A percentile compares a stretch with the other conserved stretches of the same genome.
These are phyloP conservation scores for Doris montereyensis DNA, from an alignment of 2,888 invertebrate species.

Conservation along the genomic window DNA sequence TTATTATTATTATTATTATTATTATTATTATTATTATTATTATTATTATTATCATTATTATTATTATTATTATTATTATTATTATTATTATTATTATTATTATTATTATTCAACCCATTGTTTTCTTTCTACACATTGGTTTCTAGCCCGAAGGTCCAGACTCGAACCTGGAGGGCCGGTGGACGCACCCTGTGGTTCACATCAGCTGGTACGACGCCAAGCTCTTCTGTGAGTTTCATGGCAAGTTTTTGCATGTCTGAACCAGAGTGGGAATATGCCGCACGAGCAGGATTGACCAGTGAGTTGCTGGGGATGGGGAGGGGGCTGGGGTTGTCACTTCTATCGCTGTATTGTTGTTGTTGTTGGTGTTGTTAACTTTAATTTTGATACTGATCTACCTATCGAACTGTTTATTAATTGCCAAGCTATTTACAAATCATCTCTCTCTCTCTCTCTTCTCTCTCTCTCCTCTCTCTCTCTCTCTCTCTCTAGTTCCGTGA, in stretches of 20 bases:
- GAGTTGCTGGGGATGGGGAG: conserved; percentile 33
- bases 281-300: conserved; percentile 61
- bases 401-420: no score
- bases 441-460: no score
- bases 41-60: background rate
- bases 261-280: conserved; percentile 72
- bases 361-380: no score
- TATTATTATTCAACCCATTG: background rate
- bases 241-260: conserved; percentile 71
- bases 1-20: background rate
- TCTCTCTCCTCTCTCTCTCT: background rate
- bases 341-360: no score
- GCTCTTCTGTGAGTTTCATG: conserved; percentile 67
- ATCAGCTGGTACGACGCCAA: conserved; percentile 69
- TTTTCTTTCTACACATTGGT: background rate
- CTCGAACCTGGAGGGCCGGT: conserved; percentile 53
- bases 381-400: no score
- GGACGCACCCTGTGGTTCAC: conserved; percentile 69
- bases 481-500: conserved; percentile 6
- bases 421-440: no score
- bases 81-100: background rate
- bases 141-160: conserved; percentile 67
- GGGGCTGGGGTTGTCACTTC: no score
- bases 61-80: background rate
- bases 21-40: background rate